phyloP scores from a whole-genome alignment of 2,888 invertebrate genomes.

The Amphiduros pacificus region DNA sequence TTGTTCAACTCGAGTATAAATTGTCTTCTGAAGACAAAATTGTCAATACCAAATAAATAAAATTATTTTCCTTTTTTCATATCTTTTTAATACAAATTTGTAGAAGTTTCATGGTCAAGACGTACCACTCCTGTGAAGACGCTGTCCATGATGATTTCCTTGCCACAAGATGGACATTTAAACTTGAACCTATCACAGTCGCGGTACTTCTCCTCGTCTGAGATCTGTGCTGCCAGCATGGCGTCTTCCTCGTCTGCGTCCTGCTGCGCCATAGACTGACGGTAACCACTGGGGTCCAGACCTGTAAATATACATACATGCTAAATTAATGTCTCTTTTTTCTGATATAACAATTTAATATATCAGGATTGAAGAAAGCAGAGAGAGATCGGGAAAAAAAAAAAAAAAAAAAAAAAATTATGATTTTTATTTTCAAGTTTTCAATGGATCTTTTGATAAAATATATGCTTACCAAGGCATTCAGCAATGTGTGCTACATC shows the following conservation, averaged over 20 bases:
- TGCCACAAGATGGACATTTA: conserved; percentile 59
- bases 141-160: conserved; percentile 58
- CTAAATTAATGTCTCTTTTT: not conserved
- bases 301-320: conserved; percentile 45
- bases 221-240: conserved; percentile 43
- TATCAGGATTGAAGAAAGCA: not conserved
- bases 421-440: not conserved
- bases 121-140: conserved; percentile 51
- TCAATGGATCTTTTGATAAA: no score
- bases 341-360: not conserved
- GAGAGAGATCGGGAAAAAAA: not conserved
- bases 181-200: conserved; percentile 69
- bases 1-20: no score
- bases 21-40: no score
- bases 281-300: conserved; percentile 62
- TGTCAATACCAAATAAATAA: no score
- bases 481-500: conserved; percentile 88
- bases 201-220: conserved; percentile 64
- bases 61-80: no score
- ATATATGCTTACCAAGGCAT: conserved; percentile 70
- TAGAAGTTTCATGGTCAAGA: no score
- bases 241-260: conserved; percentile 55
- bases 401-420: not conserved
- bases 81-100: no score
- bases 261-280: conserved; percentile 43